phyloP scores from a whole-genome alignment of 2,888 invertebrate species.

The Eristalis intricaria region DNA sequence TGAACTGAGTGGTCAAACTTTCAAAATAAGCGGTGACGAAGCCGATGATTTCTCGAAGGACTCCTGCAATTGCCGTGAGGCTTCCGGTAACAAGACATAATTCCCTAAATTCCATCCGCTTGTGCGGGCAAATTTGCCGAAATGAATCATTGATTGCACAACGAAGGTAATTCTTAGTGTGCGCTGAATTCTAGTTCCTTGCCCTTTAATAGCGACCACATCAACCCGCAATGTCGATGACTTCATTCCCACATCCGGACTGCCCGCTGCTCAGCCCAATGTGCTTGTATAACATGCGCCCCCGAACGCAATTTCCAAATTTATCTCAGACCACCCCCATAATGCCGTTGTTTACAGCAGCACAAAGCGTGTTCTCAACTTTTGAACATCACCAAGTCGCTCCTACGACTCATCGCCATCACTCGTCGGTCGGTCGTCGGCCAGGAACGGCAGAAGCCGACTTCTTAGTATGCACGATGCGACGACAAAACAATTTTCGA shows the following conservation, averaged over 20 bases:
- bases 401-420: slow-evolving; percentile 18
- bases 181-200: no score
- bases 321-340: not conserved
- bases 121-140: no score
- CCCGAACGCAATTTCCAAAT: not conserved
- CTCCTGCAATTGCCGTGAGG: no score
- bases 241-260: not conserved
- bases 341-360: not conserved
- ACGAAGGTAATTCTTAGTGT: no score
- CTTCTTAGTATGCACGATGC: slow-evolving; percentile 46
- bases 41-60: no score
- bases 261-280: not conserved
- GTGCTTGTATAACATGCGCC: not conserved
- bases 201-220: no score
- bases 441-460: slow-evolving; percentile 1
- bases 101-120: no score
- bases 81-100: no score
- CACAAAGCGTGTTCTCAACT: not conserved
- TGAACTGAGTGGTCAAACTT: no score
- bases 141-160: no score
- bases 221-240: not conserved
- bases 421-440: slow-evolving; percentile 10
- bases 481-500: slow-evolving; percentile 50
- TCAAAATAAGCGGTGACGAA: no score
- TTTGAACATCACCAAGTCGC: not conserved